Percentiles rank a stretch among this genome's conserved stretches.
Evolutionary conservation across 2,888 invertebrate species (phyloP).

Genomic region (Scrobipalpa atriplicella): DNA sequence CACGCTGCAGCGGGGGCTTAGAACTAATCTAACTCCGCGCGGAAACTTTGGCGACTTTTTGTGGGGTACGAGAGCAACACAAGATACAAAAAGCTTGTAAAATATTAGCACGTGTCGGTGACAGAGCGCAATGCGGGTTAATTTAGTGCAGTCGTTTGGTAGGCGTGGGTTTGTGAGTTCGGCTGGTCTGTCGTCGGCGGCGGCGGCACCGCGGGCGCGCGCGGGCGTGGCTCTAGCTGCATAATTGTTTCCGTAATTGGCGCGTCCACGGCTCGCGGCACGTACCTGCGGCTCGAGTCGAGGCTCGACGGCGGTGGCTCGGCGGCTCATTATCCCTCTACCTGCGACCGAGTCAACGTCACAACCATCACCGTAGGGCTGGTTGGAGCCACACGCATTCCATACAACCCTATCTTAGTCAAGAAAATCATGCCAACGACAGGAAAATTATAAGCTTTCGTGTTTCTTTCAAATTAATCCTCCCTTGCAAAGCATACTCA

Average conservation of each 20-base stretch:
- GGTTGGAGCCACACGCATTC: conserved; percentile 1
- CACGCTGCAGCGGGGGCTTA: conserved; percentile 15
- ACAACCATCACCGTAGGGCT: conserved; percentile 22
- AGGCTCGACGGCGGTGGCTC: conserved; percentile 32
- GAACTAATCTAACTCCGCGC: conserved; percentile 19
- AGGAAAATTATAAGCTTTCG: too few relatives aligned
- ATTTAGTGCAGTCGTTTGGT: neutral
- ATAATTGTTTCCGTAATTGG: conserved; percentile 42
- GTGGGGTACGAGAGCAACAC: neutral
- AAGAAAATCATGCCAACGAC: neutral
- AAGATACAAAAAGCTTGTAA: conserved; percentile 3
- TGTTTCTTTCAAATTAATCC: too few relatives aligned
- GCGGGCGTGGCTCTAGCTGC: conserved; percentile 26
- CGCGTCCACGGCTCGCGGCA: conserved; percentile 39
- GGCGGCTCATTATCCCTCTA: conserved; percentile 57
- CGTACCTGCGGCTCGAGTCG: conserved; percentile 48
- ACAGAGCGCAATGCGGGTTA: conserved; percentile 23
- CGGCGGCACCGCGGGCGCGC: neutral
- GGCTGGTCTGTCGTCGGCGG: neutral
- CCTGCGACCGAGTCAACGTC: conserved; percentile 44
- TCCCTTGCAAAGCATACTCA: too few relatives aligned
- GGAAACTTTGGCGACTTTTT: conserved; percentile 17
- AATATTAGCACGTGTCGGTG: conserved; percentile 13
- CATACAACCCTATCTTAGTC: neutral
- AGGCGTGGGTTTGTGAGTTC: neutral